Conservation (phyloP, 2,888 invertebrate genomes). For the Himalopsyche japonica region DNA sequence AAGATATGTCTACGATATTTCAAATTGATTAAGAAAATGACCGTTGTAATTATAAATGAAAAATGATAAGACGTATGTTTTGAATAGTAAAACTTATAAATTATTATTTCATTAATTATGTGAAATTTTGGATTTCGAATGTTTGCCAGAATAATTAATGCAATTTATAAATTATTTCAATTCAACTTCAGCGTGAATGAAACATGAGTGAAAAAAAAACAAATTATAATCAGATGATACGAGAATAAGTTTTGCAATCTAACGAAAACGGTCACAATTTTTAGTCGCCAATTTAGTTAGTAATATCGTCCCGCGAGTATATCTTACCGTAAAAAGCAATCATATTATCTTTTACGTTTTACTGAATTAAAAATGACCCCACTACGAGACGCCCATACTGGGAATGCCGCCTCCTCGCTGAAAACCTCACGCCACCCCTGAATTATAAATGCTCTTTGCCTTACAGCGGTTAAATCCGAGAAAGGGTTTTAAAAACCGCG, state of each 20-base stretch:
- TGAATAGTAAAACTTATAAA: too few species aligned
- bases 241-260: not conserved
- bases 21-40: too few species aligned
- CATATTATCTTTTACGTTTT: not conserved
- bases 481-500: not conserved
- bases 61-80: too few species aligned
- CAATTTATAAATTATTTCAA: too few species aligned
- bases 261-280: not conserved
- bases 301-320: not conserved
- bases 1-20: too few species aligned
- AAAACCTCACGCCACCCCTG: not conserved
- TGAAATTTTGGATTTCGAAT: too few species aligned
- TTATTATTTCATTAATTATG: too few species aligned
- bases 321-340: conserved; percentile 11
- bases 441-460: not conserved
- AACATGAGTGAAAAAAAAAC: too few species aligned
- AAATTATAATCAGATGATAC: too few species aligned
- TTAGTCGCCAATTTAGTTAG: not conserved
- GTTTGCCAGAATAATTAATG: too few species aligned
- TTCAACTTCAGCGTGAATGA: too few species aligned
- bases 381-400: not conserved
- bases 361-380: conserved; percentile 20
- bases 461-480: not conserved
- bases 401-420: not conserved
- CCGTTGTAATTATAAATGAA: too few species aligned